Base-by-base conservation (phyloP, 2,797 vertebrate genomes). In the Gymnothorax reevesii region DNA sequence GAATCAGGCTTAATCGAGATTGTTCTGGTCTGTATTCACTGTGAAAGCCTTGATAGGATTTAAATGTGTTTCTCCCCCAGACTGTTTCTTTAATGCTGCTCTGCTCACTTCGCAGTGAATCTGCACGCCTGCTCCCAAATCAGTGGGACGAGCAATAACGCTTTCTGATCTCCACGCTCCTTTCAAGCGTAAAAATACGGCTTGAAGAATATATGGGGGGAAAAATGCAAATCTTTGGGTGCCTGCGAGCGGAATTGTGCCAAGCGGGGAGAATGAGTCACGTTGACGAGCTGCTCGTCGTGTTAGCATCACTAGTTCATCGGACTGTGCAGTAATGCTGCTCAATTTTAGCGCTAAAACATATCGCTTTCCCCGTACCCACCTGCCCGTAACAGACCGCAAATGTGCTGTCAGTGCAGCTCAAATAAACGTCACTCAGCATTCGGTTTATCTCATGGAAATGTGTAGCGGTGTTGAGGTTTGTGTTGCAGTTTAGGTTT, bases 261-360 rank as follows among this genome's bases (percentile, higher is more conserved):
- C 83, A 77, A 88, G 90, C 88, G 87, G 77, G 80, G 86, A 87
- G 87, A 88, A 93, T 93, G 89, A 91, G 79, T 60, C 80, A 59
- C 62, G 79, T 82, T 1, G 54, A 73, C 92, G 15, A 75, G 33
- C 87, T 83, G 66, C 22, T 59, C 49, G 64, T 62, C 82, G 88
- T 84, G 79, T 62, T 69, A 25, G 7, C 73, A 85, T 83, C 86
- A 64, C 87, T 85, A 82, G 84, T 57, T 83, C 25, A 75, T 84
- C 20, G 82, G 52, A 71, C 54, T 80, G 54, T 42, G n/a, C n/a
- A 69, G 57, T 66, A 57, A 33, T 52, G 42, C 60, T 22, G 52
- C 27, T 62, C 25, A 22, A 25, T 55, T 73, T 83, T 86, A n/a
- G 86, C 86, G 15, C 69, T 60, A 73, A 10, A 75, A 83, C 52